These are phyloP conservation scores for Champsocephalus esox DNA, from an alignment of 2,797 vertebrate genomes.

Conservation along the genomic window DNA sequence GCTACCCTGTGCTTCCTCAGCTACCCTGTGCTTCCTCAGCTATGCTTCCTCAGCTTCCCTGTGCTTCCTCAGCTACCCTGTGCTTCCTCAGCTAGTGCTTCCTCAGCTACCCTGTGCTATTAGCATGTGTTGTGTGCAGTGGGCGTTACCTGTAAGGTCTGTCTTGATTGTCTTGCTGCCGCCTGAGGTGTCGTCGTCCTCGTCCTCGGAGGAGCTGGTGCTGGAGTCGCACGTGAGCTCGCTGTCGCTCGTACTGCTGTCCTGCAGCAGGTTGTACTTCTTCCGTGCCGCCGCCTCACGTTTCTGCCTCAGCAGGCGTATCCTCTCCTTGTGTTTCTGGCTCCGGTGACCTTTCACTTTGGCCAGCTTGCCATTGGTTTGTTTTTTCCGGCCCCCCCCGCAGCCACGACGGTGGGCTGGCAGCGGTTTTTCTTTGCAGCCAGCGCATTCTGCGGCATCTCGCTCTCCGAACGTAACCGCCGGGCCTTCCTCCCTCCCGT, in stretches of 20 bases:
- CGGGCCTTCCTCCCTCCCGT: conserved; percentile 91
- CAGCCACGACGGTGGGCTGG: conserved; percentile 66
- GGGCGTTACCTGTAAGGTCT: conserved; percentile 95
- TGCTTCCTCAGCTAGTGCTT: not conserved
- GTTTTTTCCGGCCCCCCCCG: conserved; percentile 89
- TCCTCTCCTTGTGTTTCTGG: conserved; percentile 98
- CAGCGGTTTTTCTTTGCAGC: conserved; percentile 98
- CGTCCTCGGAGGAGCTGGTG: conserved; percentile 88
- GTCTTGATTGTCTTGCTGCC: conserved; percentile 98
- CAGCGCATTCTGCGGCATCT: conserved; percentile 90
- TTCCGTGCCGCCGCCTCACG: conserved; percentile 96
- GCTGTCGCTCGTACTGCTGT: conserved; percentile 99
- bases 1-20: too few relatives aligned
- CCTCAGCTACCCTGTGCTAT: not conserved
- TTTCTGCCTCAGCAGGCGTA: conserved; percentile 95
- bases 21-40: conserved; percentile 17
- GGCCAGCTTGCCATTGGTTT: conserved; percentile 90
- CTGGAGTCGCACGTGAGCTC: conserved; percentile 97
- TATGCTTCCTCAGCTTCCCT: conserved; percentile 14
- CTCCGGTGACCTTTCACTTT: conserved; percentile 94
- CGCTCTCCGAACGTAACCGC: conserved; percentile 94
- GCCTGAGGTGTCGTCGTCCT: conserved; percentile 93
- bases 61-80: conserved; percentile 9
- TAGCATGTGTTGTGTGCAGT: conserved; percentile 35
- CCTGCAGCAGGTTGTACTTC: conserved; percentile 98